Base-by-base conservation (phyloP, 1,140 invertebrate species). In the Scaptomyza graminum region DNA sequence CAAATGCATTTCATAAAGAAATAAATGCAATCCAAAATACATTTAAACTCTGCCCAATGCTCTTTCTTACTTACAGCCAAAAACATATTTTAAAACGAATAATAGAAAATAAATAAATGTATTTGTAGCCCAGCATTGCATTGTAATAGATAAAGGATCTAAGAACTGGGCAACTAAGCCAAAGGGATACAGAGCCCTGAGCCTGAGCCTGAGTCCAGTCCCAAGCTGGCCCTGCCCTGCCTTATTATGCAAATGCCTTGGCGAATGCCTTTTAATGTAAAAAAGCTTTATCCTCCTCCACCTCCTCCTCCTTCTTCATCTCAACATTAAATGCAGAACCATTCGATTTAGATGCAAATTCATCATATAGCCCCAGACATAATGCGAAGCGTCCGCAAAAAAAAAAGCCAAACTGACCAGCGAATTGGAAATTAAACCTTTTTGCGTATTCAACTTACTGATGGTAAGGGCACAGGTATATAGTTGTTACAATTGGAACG, bases 301-400 rank as follows among this genome's bases (percentile, higher is more conserved):
- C 28, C 4, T 28, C 28, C 28, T 28, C 28, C 5, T 6, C 28
- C 28, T 22, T 3, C 18, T 22, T 22, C 1, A 1, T 1, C 54
- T 25, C 25, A 28, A 6, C 1, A 22, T 22, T 22, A 22, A 39
- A 28, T 31, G 28, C 37, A 25, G 43, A 16, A 59, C 25, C 66
- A 90, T 85, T 90, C 85, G 85, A 90, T 90, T 90, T 90, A 90
- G 81, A 90, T 90, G 85, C 85, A 90, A 90, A 90, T 90, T 90
- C 85, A 82, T 90, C 81, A 85, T 71, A 74, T 65, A 87, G 83
- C 78, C 70, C 78, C 70, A 22, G 57, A 31, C 63, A 62, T 76
- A 57, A 49, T 60, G 65, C 62, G 39, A 9, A 31, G 46, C 18
- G 51, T 49, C 78, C 78, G 13, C 65, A 70, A 80, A 41, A 22